Percentiles rank a stretch among this genome's conserved stretches.
Evolutionary conservation across 2,113 vertebrate species (phyloP).

Genomic region (Sula dactylatra): DNA sequence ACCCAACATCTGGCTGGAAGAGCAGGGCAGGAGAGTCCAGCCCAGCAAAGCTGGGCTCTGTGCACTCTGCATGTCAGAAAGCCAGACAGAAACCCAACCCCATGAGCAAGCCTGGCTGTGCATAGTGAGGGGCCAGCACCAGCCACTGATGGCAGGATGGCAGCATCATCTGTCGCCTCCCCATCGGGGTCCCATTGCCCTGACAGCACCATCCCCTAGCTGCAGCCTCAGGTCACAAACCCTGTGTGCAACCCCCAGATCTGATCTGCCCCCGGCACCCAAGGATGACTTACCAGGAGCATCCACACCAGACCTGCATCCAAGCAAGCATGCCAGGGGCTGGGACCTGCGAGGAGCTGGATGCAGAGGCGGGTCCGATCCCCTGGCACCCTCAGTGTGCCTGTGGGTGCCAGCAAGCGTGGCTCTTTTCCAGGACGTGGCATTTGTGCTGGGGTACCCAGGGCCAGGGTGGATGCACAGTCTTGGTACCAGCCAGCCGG

Average conservation of each 20-base stretch:
- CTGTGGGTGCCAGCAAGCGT: fast-evolving
- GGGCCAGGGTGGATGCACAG: fast-evolving
- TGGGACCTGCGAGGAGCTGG: background rate
- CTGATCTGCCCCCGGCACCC: background rate
- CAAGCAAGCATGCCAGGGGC: background rate
- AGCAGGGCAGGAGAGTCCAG: background rate
- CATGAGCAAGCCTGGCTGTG: background rate
- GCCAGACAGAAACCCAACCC: background rate
- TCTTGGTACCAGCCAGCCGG: background rate
- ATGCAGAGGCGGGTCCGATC: background rate
- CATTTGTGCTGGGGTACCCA: fast-evolving
- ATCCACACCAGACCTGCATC: background rate
- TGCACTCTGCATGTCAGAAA: fast-evolving
- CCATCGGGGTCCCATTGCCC: fast-evolving
- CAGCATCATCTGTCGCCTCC: background rate
- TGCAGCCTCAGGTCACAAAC: background rate
- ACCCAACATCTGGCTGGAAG: background rate
- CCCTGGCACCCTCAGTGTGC: background rate
- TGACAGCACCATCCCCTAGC: background rate
- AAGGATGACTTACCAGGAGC: background rate
- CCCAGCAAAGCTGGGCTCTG: background rate
- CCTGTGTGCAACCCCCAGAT: background rate
- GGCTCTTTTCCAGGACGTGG: background rate
- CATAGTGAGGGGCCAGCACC: background rate
- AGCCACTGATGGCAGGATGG: background rate